Evolutionary conservation across 2,113 vertebrate genomes (phyloP).

Genomic region (Promerops cafer): DNA sequence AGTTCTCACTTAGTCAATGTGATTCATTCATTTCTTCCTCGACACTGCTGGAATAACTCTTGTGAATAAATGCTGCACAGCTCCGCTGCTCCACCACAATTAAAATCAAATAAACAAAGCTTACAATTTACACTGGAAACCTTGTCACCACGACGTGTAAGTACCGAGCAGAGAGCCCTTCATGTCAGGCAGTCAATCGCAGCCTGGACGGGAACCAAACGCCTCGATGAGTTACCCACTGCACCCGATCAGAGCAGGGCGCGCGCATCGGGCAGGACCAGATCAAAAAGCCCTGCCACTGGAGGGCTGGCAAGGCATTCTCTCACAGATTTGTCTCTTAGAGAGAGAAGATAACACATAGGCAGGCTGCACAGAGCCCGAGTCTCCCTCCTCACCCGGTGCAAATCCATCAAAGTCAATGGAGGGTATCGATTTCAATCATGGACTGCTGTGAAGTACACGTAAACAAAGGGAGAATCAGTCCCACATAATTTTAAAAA

Average conservation of each 20-base stretch:
- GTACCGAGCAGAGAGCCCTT: not conserved
- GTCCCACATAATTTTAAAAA: not conserved
- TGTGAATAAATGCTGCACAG: not conserved
- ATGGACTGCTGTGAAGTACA: not conserved
- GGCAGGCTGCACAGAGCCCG: not conserved
- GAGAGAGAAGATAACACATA: not conserved
- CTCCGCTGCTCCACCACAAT: not conserved
- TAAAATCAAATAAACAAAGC: slow-evolving; percentile 24
- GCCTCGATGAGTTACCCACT: accelerated
- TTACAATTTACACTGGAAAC: not conserved
- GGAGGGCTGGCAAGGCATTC: not conserved
- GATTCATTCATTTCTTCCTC: slow-evolving; percentile 37
- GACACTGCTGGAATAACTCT: slow-evolving; percentile 5
- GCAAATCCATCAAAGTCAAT: slow-evolving; percentile 45
- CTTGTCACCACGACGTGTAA: not conserved
- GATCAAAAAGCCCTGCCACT: not conserved
- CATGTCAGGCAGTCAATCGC: not conserved
- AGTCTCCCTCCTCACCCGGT: not conserved
- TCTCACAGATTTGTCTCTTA: not conserved
- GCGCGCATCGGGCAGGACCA: accelerated
- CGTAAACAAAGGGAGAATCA: not conserved
- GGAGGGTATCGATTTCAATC: slow-evolving; percentile 10
- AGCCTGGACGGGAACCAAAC: not conserved
- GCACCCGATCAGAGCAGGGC: not conserved
- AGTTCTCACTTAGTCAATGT: slow-evolving; percentile 26